Percentiles rank a stretch among this genome's conserved stretches.
Conservation (phyloP, 2,888 invertebrate species). For the Syritta pipiens region DNA sequence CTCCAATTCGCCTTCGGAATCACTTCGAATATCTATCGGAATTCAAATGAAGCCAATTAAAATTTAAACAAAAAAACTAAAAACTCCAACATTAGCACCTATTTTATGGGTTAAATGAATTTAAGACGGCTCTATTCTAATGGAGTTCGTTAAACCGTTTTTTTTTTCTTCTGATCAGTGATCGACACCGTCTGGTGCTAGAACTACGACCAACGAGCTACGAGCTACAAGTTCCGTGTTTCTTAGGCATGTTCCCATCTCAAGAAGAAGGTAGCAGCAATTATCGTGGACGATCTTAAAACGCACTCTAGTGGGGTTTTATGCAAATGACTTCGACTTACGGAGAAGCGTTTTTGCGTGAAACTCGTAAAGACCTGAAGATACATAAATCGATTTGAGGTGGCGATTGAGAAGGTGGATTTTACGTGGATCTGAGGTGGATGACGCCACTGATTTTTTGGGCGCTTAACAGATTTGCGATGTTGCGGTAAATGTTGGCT, state of each 20-base stretch:
- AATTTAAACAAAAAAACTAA: background rate
- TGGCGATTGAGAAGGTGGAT: too few species aligned
- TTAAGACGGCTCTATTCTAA: background rate
- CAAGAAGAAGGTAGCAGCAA: background rate
- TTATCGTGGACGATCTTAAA: background rate
- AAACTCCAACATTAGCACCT: background rate
- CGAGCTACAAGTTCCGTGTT: background rate
- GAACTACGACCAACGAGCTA: too few species aligned
- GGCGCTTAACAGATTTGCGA: too few species aligned
- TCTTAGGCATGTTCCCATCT: too few species aligned
- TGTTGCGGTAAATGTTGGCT: too few species aligned
- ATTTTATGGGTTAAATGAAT: background rate
- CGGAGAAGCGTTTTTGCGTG: too few species aligned
- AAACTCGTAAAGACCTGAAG: too few species aligned
- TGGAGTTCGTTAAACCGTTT: conserved; percentile 4
- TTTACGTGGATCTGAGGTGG: too few species aligned
- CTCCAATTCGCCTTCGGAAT: background rate
- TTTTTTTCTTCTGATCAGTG: too few species aligned
- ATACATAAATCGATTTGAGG: too few species aligned
- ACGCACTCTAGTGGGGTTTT: conserved; percentile 4
- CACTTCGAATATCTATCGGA: background rate
- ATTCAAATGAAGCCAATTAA: background rate
- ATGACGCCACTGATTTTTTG: too few species aligned
- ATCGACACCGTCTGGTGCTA: too few species aligned
- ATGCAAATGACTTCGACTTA: conserved; percentile 20